Base-by-base conservation (phyloP, 1,140 invertebrate species). In the Panonychus citri region DNA sequence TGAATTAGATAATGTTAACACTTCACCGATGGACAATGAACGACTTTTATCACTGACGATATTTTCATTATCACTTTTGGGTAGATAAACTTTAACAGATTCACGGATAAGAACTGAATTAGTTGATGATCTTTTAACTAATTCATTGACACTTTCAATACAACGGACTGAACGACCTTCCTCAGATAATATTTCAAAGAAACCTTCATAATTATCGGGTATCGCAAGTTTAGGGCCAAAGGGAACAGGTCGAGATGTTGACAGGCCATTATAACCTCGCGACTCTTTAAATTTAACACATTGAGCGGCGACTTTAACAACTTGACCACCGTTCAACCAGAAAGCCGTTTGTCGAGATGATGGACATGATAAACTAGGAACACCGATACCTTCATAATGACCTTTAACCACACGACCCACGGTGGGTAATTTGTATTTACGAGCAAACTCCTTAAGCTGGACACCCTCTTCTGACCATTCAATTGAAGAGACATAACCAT, bases 171-270 rank as follows among this genome's bases (percentile, higher is more conserved):
- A 82, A 61, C 83, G 74, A 0, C 87, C 88, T 66, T 93, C 87
- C 70, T 94, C 87, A 66, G 85, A 90, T 26, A 93, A 71, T 34
- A 93, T 76, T 71, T 94, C 89, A 68, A 93, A 93, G 71, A 85
- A 93, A 7, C 89, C 89, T 59, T 81, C 75, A 68, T 88, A 94
- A 8, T 80, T 78, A 57, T 90, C 81, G 0, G 89, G 89, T 53
- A 94, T 90, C 48, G 85, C 79, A 42, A 93, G 72, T 63, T 83
- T 76, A 0, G 83, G 82, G 12, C 85, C 83, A 0, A 83, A 76
- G 57, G 78, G 81, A 25, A 82, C 81, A 62, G 80, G 77, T 59
- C 80, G 73, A 26, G 62, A 69, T 25, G 39, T 21, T 17, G 56
- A 58, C 12, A 55, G 37, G 4, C 59, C n/a, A 39, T 59, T 57